Evolutionary conservation across 2,797 vertebrate species (phyloP), one percentile per base, ranked within the genome.

Genomic region (Telmatherina bonti): DNA sequence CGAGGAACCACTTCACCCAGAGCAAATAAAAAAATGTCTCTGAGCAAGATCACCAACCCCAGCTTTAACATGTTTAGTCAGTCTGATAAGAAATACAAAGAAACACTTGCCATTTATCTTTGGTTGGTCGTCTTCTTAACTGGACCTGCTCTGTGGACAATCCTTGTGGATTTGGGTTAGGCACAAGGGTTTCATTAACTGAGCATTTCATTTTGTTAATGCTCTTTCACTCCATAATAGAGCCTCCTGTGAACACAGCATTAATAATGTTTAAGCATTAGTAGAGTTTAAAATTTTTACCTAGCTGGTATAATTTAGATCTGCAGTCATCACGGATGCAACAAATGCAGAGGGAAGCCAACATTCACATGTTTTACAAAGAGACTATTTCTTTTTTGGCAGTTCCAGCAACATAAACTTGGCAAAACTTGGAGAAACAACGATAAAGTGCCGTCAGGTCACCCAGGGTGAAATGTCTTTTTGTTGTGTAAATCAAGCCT

Each of bases 401-500:
- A 67, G n/a, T 26, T 7, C 27, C 13, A 67, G 66, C 70, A 66
- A 61, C 56, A 64, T 45, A 77, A 89, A 89, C 75, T 84, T 78
- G 68, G 77, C 78, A 81, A 82, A 89, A 88, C 67, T 85, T 85
- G 13, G 72, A 72, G 60, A 78, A 78, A 80, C 62, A 74, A 55
- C 38, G 64, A 60, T 71, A 76, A 86, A 88, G 70, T 84, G 49
- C 51, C 3, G 26, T 72, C 73, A 74, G 85, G 88, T 89, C 85
- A 75, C 53, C 41, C 9, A 27, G 67, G 82, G 87, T 84, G 81
- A 90, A 84, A 83, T 67, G 49, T 76, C 54, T 87, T 84, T 88
- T 84, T 89, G 84, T 84, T 83, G 83, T 86, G 79, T 84, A 90
- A 90, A 88, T 87, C 78, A 83, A 85, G 82, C 74, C 73, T 78